phyloP scores from a whole-genome alignment of 2,797 vertebrate species.

The Leptodactylus fallax region DNA sequence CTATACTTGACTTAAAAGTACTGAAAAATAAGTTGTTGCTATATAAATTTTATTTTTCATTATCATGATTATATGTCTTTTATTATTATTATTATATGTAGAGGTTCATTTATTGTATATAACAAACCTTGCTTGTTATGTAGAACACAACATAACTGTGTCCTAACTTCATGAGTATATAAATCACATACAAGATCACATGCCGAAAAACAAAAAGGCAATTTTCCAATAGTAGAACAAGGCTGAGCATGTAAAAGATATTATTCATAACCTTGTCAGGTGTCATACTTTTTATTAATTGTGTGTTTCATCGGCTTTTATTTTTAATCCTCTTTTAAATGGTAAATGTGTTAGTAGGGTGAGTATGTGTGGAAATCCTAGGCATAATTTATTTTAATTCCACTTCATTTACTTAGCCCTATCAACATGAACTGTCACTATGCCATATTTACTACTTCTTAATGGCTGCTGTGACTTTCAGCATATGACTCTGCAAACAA shows the following conservation, averaged over 20 bases:
- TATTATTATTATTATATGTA: neutral
- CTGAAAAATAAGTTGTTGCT: neutral
- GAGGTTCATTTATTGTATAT: neutral
- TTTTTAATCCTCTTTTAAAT: neutral
- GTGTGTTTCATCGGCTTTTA: neutral
- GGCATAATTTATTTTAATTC: slow-evolving; percentile 42
- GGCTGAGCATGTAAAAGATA: neutral
- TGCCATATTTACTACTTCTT: slow-evolving; percentile 41
- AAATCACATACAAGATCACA: neutral
- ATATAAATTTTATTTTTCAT: neutral
- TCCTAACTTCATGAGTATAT: neutral
- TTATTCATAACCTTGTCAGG: slow-evolving; percentile 19
- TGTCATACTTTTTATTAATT: neutral
- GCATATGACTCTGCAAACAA: slow-evolving; percentile 45
- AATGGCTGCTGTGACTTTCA: slow-evolving; percentile 51
- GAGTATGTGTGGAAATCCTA: neutral
- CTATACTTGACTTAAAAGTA: neutral
- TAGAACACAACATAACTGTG: neutral
- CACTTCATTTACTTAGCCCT: slow-evolving; percentile 33
- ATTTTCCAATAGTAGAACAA: neutral
- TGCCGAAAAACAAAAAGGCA: neutral
- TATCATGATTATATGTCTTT: neutral
- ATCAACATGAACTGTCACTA: slow-evolving; percentile 43
- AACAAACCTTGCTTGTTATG: neutral
- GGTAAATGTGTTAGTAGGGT: slow-evolving; percentile 2